Base-by-base conservation (phyloP, 2,888 invertebrate species). In the Nesidiocoris tenuis region DNA sequence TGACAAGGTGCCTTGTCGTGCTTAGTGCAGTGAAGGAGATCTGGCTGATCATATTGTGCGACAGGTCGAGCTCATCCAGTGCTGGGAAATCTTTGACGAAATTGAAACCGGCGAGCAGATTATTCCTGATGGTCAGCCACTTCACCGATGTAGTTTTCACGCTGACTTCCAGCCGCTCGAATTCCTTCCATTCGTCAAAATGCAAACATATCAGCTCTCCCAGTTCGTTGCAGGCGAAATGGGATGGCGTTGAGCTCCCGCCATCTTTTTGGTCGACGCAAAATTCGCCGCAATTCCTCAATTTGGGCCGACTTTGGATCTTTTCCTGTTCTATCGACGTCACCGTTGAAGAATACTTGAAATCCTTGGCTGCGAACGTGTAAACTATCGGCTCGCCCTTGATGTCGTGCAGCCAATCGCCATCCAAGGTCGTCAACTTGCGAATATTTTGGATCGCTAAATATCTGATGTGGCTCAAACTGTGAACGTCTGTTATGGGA, bases 41-140 rank as follows among this genome's bases (percentile, higher is more conserved):
- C 0, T 23, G 54, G 16, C 61, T 67, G 16, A 75, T 2, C 17
- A 70, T 23, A 54, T 75, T 75, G 55, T 65, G 12, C 9, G 75
- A 75, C 12, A 75, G 25, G 68, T 75, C 75, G 9, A 67, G 25
- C 68, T 75, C 75, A 21, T 75, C 68, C 0, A 75, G n/a, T n/a
- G 39, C 17, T 1, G 22, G 21, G 55, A 39, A 68, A 2, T 75
- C 63, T 0, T 55, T 22, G 0, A 75, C 17, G 55, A 75, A 68
- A 17, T 68, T 55, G 18, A 70, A 12, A 5, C 22, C 3, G 39
- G 55, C 61, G 68, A 75, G 56, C 17, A 59, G 68, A 19, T 68
- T 75, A n/a, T 70, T 23, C 55, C 39, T 75, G 21, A 75, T 61
- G 16, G 75, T 68, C 17, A 75, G 22, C 68, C 68, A 75, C 54